Base-by-base conservation (phyloP, 2,888 invertebrate species). In the Melieria picta region DNA sequence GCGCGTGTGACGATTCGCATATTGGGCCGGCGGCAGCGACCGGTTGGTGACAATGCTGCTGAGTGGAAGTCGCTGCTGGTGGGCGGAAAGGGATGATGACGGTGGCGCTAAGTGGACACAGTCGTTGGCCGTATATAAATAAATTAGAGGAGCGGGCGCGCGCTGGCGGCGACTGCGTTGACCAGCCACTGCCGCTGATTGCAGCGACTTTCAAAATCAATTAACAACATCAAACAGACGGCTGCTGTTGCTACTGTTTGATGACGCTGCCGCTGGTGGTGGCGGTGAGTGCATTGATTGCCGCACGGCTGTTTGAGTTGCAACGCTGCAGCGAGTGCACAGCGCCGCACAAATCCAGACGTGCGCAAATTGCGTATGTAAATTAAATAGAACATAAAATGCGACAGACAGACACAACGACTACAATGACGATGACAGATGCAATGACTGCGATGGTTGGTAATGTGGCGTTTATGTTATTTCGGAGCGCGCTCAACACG, bases 161-260 rank as follows among this genome's bases (percentile, higher is more conserved):
- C 52, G 13, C 52, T n/a, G n/a, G 13, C 52, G 13, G n/a, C 13
- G 52, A 52, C 52, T 13, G 52, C 11, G 13, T 16, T 58, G 10
- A 16, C 45, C 11, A 61, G n/a, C 7, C 10, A 46, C 42, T 43
- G 61, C 45, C 48, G 45, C 45, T 57, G 55, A 5, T 11, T 42
- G 4, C 46, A 62, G 57, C 75, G 73, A 85, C 84, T 86, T 85
- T 86, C 84, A 84, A 86, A 85, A 85, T 85, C 85, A 85, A 86
- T 85, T 85, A 85, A 85, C 85, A 85, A 86, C 85, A 85, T 85
- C 85, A 85, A 86, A 86, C 83, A 85, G 83, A 78, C 65, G 62
- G 61, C 45, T 55, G n/a, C 45, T 68, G 55, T 61, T 56, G 16
- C 46, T 56, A 5, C 11, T 46, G 46, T 55, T 55, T 3, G 58